A percentile compares a stretch with the other conserved stretches of the same genome.
These are phyloP conservation scores for Dipodomys spectabilis DNA, from an alignment of 2,113 vertebrate genomes.

Conservation along the genomic window DNA sequence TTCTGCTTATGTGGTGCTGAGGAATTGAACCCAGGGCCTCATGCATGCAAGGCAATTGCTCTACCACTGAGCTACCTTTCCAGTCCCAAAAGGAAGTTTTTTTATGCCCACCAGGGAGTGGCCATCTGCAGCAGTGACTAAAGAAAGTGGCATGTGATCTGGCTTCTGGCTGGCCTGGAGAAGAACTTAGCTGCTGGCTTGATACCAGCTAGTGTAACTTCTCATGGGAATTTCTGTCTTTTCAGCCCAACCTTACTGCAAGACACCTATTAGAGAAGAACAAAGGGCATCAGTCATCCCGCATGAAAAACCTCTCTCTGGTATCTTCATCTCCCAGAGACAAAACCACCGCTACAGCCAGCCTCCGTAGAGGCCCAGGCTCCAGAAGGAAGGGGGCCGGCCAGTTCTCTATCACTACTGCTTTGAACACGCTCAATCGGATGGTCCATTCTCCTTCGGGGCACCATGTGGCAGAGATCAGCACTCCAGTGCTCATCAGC, in stretches of 20 bases:
- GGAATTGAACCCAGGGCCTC: too few relatives aligned
- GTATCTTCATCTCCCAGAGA: conserved; percentile 80
- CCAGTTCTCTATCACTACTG: conserved; percentile 88
- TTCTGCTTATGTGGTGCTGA: too few relatives aligned
- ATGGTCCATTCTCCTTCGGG: conserved; percentile 84
- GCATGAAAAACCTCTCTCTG: conserved; percentile 73
- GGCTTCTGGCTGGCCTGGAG: neutral
- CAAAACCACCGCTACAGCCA: conserved; percentile 41
- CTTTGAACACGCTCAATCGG: conserved; percentile 89
- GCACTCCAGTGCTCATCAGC: conserved; percentile 87
- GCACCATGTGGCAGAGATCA: conserved; percentile 84
- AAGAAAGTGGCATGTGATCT: neutral
- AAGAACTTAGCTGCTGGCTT: neutral
- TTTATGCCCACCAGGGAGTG: neutral
- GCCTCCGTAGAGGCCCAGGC: conserved; percentile 83
- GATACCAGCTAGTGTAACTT: conserved; percentile 7
- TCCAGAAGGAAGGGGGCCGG: conserved; percentile 85
- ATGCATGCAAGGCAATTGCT: too few relatives aligned
- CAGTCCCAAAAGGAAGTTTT: neutral
- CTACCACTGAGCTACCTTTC: too few relatives aligned
- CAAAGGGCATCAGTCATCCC: conserved; percentile 81
- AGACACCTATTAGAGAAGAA: conserved; percentile 91
- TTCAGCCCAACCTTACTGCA: conserved; percentile 90
- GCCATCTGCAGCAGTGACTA: neutral
- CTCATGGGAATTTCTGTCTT: conserved; percentile 43